Base-by-base conservation (phyloP, 2,797 vertebrate genomes). In the Typhlichthys subterraneus region DNA sequence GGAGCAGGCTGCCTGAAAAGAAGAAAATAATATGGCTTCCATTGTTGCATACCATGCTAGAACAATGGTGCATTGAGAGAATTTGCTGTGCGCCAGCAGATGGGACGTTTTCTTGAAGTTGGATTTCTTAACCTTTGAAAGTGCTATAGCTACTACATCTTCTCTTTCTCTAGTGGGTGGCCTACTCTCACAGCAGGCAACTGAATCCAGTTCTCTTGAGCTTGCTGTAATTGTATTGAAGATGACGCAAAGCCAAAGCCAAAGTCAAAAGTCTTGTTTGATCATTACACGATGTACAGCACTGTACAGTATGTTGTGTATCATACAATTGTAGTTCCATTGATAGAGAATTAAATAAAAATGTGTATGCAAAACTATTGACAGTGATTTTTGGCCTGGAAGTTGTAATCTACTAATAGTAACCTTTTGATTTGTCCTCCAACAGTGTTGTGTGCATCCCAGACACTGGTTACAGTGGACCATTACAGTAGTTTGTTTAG, bases 21-120 rank as follows among this genome's bases (percentile, higher is more conserved):
- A 74, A 77, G 73, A 74, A 77, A 86, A 78, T 85, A 76, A 81
- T 75, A 66, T 61, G 64, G 77, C 65, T 12, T 66, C 50, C 69
- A 73, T 87, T 89, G 86, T 90, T 79, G 67, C 73, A 53, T 72
- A 67, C 59, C 60, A 50, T 47, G 11, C 50, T 50, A 59, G 64
- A 85, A 89, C 85, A 89, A 85, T 84, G 73, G 68, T 60, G 77
- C 78, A 83, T 81, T 84, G 73, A 86, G 73, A 61, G 29, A 69
- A 67, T 81, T 79, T 57, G 67, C 58, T 46, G 64, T 63, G 69
- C 68, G 63, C 13, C 78, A 75, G 79, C 62, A 42, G 80, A 80
- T 74, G 51, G 63, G 52, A 85, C 67, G 6, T 38, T 85, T 83
- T 76, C 59, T 69, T 42, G 49, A 59, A 81, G 70, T 66, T 62